Percentiles rank a stretch among this genome's conserved stretches.
These are phyloP conservation scores for Alcis repandata DNA, from an alignment of 2,888 invertebrate genomes.

Conservation along the genomic window DNA sequence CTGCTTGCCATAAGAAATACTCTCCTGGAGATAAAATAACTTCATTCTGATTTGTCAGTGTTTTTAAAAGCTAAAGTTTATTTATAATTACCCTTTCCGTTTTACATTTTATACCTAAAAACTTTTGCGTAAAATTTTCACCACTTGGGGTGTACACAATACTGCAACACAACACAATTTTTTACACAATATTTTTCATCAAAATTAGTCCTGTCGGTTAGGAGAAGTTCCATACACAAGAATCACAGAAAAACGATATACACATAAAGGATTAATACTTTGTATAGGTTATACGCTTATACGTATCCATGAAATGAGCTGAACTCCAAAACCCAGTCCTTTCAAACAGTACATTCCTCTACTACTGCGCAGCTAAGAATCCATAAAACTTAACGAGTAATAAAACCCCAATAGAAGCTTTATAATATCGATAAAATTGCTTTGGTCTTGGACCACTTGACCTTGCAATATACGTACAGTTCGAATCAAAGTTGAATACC, in stretches of 20 bases:
- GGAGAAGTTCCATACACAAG: too few relatives aligned
- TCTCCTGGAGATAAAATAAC: conserved; percentile 51
- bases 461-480: conserved; percentile 12
- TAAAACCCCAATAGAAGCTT: conserved; percentile 38
- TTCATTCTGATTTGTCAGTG: conserved; percentile 46
- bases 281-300: too few relatives aligned
- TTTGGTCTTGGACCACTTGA: conserved; percentile 24
- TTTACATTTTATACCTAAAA: conserved; percentile 12
- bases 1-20: conserved; percentile 47
- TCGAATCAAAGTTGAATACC: not conserved
- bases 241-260: too few relatives aligned
- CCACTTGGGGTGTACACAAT: too few relatives aligned
- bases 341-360: conserved; percentile 9
- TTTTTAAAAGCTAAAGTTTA: conserved; percentile 51
- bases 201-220: too few relatives aligned
- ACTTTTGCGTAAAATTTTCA: too few relatives aligned
- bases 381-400: conserved; percentile 37
- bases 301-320: too few relatives aligned
- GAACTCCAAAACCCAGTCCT: conserved; percentile 1
- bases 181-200: too few relatives aligned
- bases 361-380: conserved; percentile 26
- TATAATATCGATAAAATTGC: conserved; percentile 40
- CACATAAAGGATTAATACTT: too few relatives aligned
- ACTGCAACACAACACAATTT: too few relatives aligned
- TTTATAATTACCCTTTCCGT: conserved; percentile 47